Percentiles rank a stretch among this genome's conserved stretches.
These are phyloP conservation scores for Nemopilema nomurai DNA, from an alignment of 30 jellyfish, hydroid and myxozoan genomes.

Conservation along the genomic window DNA sequence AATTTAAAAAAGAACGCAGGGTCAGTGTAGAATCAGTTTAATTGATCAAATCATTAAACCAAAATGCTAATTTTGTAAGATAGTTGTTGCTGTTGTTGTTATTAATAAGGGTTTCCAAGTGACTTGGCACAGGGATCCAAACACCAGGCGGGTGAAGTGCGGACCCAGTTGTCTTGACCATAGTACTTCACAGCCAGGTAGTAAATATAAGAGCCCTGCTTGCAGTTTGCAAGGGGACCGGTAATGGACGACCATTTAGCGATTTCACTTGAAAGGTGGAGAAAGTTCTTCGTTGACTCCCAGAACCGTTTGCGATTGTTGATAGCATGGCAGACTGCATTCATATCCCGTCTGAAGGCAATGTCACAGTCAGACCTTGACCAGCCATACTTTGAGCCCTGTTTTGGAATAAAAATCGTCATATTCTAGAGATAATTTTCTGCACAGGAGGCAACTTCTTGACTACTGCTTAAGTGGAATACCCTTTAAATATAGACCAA, in stretches of 20 bases:
- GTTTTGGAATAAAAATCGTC: neutral
- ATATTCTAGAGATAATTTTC: no score
- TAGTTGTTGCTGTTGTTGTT: neutral
- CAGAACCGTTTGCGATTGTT: constrained; percentile 14
- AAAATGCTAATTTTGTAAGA: neutral
- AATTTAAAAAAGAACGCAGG: no score
- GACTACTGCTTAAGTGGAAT: no score
- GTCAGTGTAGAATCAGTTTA: no score
- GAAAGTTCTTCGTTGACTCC: neutral
- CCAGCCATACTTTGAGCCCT: constrained; percentile 53
- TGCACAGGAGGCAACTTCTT: no score
- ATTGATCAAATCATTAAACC: no score
- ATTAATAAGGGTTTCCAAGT: constrained; percentile 12
- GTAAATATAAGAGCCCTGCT: constrained; percentile 47
- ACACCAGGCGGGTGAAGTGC: constrained; percentile 41
- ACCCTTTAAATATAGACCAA: no score
- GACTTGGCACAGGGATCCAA: constrained; percentile 15
- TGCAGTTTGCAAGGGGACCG: constrained; percentile 36
- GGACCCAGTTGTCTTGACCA: constrained; percentile 12
- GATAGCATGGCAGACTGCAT: neutral
- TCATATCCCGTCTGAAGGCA: constrained; percentile 52
- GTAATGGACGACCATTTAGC: constrained; percentile 10
- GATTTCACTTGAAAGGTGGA: neutral
- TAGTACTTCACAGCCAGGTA: constrained; percentile 33
- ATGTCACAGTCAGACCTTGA: constrained; percentile 34